Base-by-base conservation (phyloP, 2,888 invertebrate species). In the Dioctria rufipes region DNA sequence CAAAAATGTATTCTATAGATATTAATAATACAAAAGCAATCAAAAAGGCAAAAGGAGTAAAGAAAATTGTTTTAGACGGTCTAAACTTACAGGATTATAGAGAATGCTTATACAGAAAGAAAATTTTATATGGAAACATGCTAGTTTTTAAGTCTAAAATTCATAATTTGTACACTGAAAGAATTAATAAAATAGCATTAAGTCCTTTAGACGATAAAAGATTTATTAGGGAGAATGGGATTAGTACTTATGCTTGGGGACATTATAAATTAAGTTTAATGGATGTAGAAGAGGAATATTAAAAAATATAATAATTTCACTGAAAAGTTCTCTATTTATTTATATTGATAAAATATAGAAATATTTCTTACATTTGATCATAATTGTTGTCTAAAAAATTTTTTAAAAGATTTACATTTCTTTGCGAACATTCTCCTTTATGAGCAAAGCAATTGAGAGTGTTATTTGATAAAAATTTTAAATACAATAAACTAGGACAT, bases 1-100 rank as follows among this genome's bases (percentile, higher is more conserved):
- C 78, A 80, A 80, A 81, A 81, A n/a, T 80, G 77, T 81, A 67
- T 80, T 73, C 66, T 4, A 40, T 78, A 73, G 39, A 25, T 3
- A n/a, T 60, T 49, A 8, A 54, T 40, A 37, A 43, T 40, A 43
- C 39, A 71, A 37, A 80, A 40, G n/a, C 49, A 42, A 42, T 61
- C 39, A 71, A 78, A 69, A 80, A 81, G 69, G 63, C 71, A 42
- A 80, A 81, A 39, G 80, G 81, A 2, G 11, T 58, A 2, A 46
- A 46, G 2, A 46, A n/a, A n/a, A n/a, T n/a, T n/a, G 46, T 54
- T 54, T 0, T 54, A 3, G 54, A 54, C 1, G 9, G 11, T 11
- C 2, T 54, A 54, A 2, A 73, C 51, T 73, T 73, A 73, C 2
- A 4, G 3, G 3, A 43, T 4, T 40, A 73, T 13, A 13, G 51